Evolutionary conservation across 2,888 invertebrate species (phyloP), one percentile per base, ranked within the genome.

Genomic region (Meandrusa payeni): DNA sequence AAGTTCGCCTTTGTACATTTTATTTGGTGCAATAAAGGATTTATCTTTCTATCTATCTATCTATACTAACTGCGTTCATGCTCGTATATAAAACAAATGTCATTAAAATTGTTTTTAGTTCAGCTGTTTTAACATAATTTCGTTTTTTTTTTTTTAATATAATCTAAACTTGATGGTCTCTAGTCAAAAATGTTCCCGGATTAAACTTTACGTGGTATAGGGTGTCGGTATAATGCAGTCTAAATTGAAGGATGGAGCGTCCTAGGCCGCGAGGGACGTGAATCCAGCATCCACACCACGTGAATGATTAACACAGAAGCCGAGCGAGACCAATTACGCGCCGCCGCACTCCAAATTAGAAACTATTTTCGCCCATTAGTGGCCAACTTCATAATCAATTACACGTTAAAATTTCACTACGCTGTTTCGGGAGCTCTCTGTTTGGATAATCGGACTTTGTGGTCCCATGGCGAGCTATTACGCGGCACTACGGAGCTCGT

Each of bases 341-440:
- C 68, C 57, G 64, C 69, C 66, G 69, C 76, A 76, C 68, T 72
- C 79, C 76, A 82, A 85, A 87, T 85, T 87, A 85, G 86, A 83
- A 83, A 85, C 87, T 86, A 86, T 87, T 81, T 82, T 80, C 80
- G 69, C 71, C 85, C 85, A 85, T 85, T 85, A 82, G 76, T 69
- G 73, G 72, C 79, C 80, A 83, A 85, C 85, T 85, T 86, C 85
- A 83, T 86, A 83, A 85, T 86, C 86, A 86, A 86, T 83, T 87
- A 82, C 70, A 78, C 81, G 81, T 76, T 83, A 78, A 81, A 85
- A 75, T 85, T 83, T 80, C 81, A 80, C 77, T 72, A 69, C 65
- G 70, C 77, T 69, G 82, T 80, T 83, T 78, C 68, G 81, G 78
- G 73, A 76, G 76, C 75, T 70, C 71, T 68, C 67, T 76, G 80